phyloP scores from a whole-genome alignment of 2,797 vertebrate species.

The Arctocebus calabarensis region DNA sequence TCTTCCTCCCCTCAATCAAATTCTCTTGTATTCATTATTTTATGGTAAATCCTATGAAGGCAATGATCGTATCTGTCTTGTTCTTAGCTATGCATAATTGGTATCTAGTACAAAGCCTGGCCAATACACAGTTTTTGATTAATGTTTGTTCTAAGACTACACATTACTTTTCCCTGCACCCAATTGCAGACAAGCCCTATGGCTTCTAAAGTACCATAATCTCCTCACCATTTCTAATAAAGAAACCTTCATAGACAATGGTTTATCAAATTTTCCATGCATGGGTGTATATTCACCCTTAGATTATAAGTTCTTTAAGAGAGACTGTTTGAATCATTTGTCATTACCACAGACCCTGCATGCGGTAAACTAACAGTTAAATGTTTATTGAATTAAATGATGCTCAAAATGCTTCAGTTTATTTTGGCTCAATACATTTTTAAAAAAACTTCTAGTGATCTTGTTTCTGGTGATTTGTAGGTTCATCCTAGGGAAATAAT shows the following conservation, averaged over 20 bases:
- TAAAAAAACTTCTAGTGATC: neutral
- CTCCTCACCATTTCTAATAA: neutral
- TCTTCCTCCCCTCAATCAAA: neutral
- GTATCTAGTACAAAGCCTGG: neutral
- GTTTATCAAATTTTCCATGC: neutral
- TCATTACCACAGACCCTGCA: neutral
- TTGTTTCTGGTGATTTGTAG: neutral
- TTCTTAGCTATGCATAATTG: neutral
- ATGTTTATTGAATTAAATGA: slow-evolving; percentile 2
- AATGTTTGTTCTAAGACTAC: neutral
- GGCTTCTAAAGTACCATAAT: neutral
- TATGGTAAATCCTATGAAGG: neutral
- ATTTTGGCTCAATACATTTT: neutral
- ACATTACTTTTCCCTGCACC: neutral
- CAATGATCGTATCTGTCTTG: neutral
- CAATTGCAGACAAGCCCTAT: neutral
- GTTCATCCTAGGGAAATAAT: neutral
- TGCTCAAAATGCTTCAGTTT: neutral
- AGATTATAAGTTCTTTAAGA: neutral
- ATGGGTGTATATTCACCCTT: neutral
- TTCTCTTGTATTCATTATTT: neutral
- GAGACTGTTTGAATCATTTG: neutral
- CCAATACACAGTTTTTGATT: neutral
- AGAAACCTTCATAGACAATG: neutral
- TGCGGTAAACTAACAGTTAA: neutral